phyloP scores from a whole-genome alignment of 2,113 vertebrate species.

The Lucifuga dentata region DNA sequence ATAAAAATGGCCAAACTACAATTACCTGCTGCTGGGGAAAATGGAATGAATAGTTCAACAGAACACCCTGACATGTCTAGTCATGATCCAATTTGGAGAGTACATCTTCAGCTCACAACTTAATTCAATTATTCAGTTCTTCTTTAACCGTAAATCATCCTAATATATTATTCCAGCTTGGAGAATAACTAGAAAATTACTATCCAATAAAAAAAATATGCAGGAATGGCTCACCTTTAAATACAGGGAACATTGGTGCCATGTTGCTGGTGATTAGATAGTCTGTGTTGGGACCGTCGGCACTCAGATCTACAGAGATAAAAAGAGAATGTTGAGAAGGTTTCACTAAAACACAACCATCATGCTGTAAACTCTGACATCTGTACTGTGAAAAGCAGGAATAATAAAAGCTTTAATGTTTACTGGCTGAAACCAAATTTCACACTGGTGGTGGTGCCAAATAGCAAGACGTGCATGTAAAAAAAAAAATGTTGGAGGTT shows the following conservation, averaged over 20 bases:
- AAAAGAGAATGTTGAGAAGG: conserved; percentile 1
- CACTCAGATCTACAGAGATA: conserved; percentile 67
- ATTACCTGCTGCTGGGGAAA: conserved; percentile 33
- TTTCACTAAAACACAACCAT: conserved; percentile 4
- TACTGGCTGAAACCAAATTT: not conserved
- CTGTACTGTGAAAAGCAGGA: no score
- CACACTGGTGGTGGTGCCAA: not conserved
- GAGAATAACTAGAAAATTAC: not conserved
- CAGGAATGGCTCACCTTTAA: conserved; percentile 70
- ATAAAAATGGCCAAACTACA: conserved; percentile 26
- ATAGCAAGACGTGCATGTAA: no score
- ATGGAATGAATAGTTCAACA: not conserved
- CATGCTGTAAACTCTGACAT: not conserved
- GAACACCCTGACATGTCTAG: conserved; percentile 4
- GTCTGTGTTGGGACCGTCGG: conserved; percentile 48
- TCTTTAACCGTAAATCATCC: not conserved
- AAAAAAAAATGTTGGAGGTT: no score
- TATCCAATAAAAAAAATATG: not conserved
- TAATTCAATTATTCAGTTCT: conserved; percentile 12
- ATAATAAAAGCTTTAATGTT: not conserved
- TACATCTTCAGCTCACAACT: not conserved
- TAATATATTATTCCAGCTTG: not conserved
- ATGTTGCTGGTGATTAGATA: conserved; percentile 83
- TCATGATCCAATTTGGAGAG: not conserved
- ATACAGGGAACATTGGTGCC: conserved; percentile 81